phyloP scores from a whole-genome alignment of 2,113 vertebrate species.

The Lagenorhynchus albirostris region DNA sequence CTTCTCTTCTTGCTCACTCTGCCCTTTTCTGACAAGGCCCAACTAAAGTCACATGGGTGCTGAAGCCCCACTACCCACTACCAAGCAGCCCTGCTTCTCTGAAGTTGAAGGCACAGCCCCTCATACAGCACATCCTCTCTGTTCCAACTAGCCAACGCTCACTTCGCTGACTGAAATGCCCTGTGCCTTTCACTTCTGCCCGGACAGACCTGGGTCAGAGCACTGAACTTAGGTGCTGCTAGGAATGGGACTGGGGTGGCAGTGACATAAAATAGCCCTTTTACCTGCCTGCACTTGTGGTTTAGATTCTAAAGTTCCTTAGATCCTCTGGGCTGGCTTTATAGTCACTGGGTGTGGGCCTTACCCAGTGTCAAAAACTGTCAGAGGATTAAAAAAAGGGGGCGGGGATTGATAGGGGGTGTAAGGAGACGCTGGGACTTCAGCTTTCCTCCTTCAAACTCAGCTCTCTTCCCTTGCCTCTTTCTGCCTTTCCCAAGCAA shows the following conservation, averaged over 20 bases:
- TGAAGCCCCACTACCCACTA: not conserved
- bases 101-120: not conserved
- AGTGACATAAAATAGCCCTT: not conserved
- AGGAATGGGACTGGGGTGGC: not conserved
- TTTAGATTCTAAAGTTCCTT: not conserved
- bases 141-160: not conserved
- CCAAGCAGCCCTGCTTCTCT: not conserved
- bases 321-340: not conserved
- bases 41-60: not conserved
- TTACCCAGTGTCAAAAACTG: not conserved
- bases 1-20: not conserved
- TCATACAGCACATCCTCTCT: not conserved
- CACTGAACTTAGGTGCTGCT: not conserved
- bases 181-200: not conserved
- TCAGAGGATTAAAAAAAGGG: not conserved
- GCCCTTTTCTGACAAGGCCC: not conserved
- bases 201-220: too few species aligned
- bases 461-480: not conserved
- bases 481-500: not conserved
- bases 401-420: not conserved
- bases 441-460: constrained; percentile 8
- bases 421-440: not conserved
- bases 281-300: not conserved
- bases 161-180: not conserved
- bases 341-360: not conserved